Conservation (phyloP, 1,140 invertebrate species). For the Orius laevigatus region DNA sequence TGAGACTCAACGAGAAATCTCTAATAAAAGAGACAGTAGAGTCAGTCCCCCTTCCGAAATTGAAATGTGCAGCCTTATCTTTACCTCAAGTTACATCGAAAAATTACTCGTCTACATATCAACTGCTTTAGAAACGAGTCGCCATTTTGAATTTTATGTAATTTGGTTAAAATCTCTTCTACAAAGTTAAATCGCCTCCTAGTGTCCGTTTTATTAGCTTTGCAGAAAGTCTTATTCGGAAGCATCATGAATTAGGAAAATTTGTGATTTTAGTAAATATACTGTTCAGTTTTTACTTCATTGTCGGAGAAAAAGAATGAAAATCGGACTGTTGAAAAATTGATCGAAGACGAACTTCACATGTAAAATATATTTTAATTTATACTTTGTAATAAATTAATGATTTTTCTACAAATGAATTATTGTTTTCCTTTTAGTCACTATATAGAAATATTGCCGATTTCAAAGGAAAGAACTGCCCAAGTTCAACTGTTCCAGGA, state of each 20-base stretch:
- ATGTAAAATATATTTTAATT: no score
- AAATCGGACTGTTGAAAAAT: no score
- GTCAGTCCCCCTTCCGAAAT: slow-evolving; percentile 55
- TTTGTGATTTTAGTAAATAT: slow-evolving; percentile 74
- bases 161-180: slow-evolving; percentile 52
- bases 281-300: slow-evolving; percentile 37
- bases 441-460: no score
- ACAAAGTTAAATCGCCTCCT: slow-evolving; percentile 33
- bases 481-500: no score
- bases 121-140: slow-evolving; percentile 49
- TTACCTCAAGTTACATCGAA: slow-evolving; percentile 58
- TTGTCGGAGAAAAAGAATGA: no score
- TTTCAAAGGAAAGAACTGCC: no score
- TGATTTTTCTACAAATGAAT: no score
- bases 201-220: slow-evolving; percentile 46
- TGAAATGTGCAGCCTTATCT: slow-evolving; percentile 45
- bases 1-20: slow-evolving; percentile 67
- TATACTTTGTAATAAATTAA: no score
- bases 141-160: slow-evolving; percentile 78
- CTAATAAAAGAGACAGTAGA: slow-evolving; percentile 75
- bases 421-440: no score
- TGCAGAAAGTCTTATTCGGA: slow-evolving; percentile 66
- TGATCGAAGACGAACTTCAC: no score
- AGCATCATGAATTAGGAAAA: slow-evolving; percentile 65
- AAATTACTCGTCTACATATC: slow-evolving; percentile 53